phyloP scores from a whole-genome alignment of 2,113 vertebrate genomes.

The Notothenia coriiceps region DNA sequence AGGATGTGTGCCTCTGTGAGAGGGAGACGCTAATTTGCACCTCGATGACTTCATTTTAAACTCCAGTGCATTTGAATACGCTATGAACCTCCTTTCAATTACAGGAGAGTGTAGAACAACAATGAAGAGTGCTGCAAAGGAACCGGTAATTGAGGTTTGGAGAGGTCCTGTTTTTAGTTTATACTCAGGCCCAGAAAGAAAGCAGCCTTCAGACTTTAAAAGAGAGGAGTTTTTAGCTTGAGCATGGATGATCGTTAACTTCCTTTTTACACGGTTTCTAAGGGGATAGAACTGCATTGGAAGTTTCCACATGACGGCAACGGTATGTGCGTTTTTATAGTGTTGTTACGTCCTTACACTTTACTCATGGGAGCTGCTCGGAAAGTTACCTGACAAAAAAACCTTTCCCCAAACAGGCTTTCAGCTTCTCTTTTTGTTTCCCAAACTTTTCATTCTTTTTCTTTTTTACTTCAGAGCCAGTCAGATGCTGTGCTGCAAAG shows the following conservation, averaged over 20 bases:
- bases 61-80: constrained; percentile 34
- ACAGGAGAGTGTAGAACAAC: constrained; percentile 31
- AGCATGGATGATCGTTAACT: background rate
- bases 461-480: constrained; percentile 43
- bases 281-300: background rate
- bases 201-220: constrained; percentile 3
- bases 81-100: constrained; percentile 51
- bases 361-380: constrained; percentile 17
- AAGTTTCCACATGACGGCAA: constrained; percentile 9
- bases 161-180: constrained; percentile 17
- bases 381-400: constrained; percentile 13
- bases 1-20: constrained; percentile 1
- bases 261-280: background rate
- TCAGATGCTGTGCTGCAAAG: constrained; percentile 56
- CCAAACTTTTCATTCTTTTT: constrained; percentile 40
- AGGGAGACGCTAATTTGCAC: constrained; percentile 54
- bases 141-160: constrained; percentile 26
- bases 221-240: background rate
- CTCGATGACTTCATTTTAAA: constrained; percentile 53
- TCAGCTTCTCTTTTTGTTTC: constrained; percentile 14
- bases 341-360: background rate
- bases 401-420: background rate
- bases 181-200: constrained; percentile 2
- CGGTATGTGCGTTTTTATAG: too few species aligned
- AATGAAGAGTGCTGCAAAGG: constrained; percentile 1